Conservation (phyloP, 2,888 invertebrate species). For the Pseudococcus jackbeardsleyi region DNA sequence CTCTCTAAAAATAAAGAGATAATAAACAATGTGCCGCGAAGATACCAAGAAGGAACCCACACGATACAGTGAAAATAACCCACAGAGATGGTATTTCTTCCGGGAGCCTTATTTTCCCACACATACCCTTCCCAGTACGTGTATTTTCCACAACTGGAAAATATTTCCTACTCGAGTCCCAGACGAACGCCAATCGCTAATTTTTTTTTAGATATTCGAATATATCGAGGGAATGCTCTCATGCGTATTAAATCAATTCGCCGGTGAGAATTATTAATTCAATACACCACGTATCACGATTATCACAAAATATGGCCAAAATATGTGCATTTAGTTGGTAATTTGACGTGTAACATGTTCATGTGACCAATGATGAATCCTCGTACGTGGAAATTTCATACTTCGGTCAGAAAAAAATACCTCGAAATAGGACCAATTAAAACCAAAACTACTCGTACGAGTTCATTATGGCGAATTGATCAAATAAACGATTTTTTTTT, state of each 20-base stretch:
- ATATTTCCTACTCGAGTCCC: background rate
- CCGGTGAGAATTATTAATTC: background rate
- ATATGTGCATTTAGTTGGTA: background rate
- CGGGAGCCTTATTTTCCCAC: background rate
- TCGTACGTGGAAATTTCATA: background rate
- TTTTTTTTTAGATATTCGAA: background rate
- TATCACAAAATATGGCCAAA: too few species aligned
- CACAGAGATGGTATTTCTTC: background rate
- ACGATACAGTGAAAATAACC: background rate
- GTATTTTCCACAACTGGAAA: background rate
- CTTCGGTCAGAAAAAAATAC: background rate
- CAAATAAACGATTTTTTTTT: background rate
- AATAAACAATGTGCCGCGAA: background rate
- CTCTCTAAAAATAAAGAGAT: conserved; percentile 52
- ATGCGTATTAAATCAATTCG: conserved; percentile 35
- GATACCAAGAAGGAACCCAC: background rate
- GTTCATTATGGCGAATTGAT: background rate
- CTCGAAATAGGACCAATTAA: background rate
- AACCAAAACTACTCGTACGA: background rate
- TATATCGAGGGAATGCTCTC: background rate
- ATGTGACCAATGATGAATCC: background rate
- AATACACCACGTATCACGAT: background rate
- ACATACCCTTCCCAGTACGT: background rate
- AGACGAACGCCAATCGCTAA: background rate
- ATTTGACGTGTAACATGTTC: conserved; percentile 44